Conservation (phyloP, 2,888 invertebrate genomes). For the Odontocerum albicorne region DNA sequence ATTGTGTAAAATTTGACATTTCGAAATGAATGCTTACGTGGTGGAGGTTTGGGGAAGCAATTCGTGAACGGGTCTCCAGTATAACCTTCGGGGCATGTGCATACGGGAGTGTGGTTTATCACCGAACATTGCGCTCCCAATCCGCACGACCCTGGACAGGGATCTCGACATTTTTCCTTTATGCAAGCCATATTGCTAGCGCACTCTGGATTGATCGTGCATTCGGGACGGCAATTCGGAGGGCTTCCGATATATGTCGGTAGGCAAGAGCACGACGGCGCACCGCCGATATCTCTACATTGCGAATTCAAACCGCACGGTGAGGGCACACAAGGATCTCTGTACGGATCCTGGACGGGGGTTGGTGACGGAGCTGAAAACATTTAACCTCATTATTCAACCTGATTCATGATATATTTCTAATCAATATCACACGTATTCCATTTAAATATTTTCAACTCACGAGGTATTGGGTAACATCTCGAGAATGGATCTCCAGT, state of each 20-base stretch:
- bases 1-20: no score
- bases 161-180: constrained; percentile 73
- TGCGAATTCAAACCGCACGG: constrained; percentile 70
- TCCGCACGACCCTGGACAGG: constrained; percentile 81
- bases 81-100: constrained; percentile 69
- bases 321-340: constrained; percentile 63
- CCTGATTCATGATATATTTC: no score
- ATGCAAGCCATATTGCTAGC: constrained; percentile 75
- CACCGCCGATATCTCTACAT: constrained; percentile 61
- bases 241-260: constrained; percentile 70
- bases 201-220: constrained; percentile 74
- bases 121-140: constrained; percentile 64
- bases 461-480: constrained; percentile 59
- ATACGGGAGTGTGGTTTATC: constrained; percentile 73
- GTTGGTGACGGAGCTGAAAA: constrained; percentile 53
- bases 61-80: constrained; percentile 72
- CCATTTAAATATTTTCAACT: constrained; percentile 38
- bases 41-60: constrained; percentile 52
- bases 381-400: no score
- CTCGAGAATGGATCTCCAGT: constrained; percentile 69
- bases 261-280: constrained; percentile 67
- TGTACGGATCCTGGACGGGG: constrained; percentile 52
- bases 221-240: constrained; percentile 70
- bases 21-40: constrained; percentile 47
- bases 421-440: no score